phyloP scores from a whole-genome alignment of 2,797 vertebrate species.

The Anolis apletophallus region DNA sequence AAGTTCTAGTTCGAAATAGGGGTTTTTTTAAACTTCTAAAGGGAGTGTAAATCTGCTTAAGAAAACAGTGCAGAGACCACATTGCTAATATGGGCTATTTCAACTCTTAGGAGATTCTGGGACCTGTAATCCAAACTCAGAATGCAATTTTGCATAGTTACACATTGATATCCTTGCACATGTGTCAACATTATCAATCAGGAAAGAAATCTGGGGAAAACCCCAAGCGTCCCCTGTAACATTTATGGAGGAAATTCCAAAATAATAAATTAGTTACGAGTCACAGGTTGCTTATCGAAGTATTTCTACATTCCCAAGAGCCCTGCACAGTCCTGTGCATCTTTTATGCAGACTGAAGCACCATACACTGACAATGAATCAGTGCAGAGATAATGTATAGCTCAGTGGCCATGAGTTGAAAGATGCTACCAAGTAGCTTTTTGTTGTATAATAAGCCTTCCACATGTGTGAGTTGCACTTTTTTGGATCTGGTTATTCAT shows the following conservation, averaged over 20 bases:
- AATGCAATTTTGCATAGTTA: not conserved
- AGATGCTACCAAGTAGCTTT: not conserved
- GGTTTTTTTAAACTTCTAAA: too few species aligned
- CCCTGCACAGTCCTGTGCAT: not conserved
- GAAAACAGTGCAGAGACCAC: not conserved
- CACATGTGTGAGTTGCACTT: too few species aligned
- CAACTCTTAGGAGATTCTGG: too few species aligned
- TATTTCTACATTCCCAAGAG: not conserved
- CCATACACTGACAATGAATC: not conserved
- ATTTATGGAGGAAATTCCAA: not conserved
- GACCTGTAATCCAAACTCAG: too few species aligned
- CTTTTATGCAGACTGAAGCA: not conserved
- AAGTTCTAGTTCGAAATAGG: not conserved
- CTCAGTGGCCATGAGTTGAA: not conserved
- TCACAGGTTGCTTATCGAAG: not conserved
- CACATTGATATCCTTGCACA: not conserved
- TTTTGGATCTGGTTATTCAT: too few species aligned
- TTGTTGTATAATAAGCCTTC: not conserved
- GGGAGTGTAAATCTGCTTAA: not conserved
- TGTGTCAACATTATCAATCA: not conserved
- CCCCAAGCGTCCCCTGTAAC: too few species aligned
- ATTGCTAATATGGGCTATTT: not conserved
- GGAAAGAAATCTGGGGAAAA: not conserved
- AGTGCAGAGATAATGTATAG: not conserved
- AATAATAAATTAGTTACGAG: not conserved